These are phyloP conservation scores for Rhipidura dahli DNA, from an alignment of 2,113 vertebrate genomes.

Conservation along the genomic window DNA sequence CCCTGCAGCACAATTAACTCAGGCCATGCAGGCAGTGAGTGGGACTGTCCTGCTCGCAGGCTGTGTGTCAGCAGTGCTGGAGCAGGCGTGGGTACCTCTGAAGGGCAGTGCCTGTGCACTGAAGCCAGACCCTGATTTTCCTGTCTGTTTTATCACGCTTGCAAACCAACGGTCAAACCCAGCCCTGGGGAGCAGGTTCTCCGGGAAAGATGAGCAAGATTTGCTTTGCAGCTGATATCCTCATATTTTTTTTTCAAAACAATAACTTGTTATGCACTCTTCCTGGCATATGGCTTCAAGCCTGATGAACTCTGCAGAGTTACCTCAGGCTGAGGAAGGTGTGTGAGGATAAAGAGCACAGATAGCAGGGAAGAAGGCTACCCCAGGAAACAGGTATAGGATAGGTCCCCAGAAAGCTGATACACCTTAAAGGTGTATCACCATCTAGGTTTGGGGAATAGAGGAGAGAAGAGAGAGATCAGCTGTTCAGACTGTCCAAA, in stretches of 20 bases:
- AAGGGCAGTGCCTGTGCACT: not conserved
- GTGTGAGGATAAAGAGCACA: accelerated
- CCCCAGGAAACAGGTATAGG: not conserved
- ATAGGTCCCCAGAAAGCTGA: not conserved
- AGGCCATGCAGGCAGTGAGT: not conserved
- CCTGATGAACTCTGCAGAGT: not conserved
- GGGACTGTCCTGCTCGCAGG: not conserved
- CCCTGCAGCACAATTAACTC: not conserved
- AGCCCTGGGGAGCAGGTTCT: not conserved
- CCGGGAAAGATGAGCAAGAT: not conserved
- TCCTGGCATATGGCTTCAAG: not conserved
- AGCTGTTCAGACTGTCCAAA: not conserved
- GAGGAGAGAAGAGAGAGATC: not conserved
- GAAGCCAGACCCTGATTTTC: constrained; percentile 25
- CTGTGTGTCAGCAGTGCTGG: not conserved
- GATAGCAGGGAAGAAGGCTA: not conserved
- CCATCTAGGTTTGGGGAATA: not conserved
- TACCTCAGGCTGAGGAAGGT: not conserved
- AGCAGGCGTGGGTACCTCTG: not conserved
- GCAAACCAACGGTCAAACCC: not conserved
- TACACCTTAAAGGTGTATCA: not conserved
- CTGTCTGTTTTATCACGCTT: constrained; percentile 22
- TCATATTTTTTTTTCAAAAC: not conserved
- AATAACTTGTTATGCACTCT: not conserved
- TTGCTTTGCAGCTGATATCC: not conserved